Base-by-base conservation (phyloP, 2,888 invertebrate species). In the Scotopteryx bipunctaria region DNA sequence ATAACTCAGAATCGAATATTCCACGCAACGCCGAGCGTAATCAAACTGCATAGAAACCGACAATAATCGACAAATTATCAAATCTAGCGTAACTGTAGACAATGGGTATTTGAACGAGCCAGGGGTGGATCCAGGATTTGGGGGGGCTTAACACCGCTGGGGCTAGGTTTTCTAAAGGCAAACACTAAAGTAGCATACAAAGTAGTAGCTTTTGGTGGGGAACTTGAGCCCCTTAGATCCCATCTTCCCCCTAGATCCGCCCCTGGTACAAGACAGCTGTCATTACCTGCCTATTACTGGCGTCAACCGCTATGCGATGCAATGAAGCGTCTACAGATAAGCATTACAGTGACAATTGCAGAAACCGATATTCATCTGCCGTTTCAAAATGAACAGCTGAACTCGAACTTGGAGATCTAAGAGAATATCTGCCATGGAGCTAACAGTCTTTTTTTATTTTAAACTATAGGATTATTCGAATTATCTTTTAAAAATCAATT, bases 241-340 rank as follows among this genome's bases (percentile, higher is more conserved):
- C n/a, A n/a, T n/a, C n/a, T n/a, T n/a, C n/a, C n/a, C n/a, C n/a
- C n/a, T n/a, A n/a, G n/a, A n/a, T n/a, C n/a, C n/a, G n/a, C n/a
- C n/a, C n/a, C n/a, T n/a, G n/a, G n/a, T n/a, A n/a, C n/a, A n/a
- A n/a, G n/a, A n/a, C n/a, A n/a, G 66, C 65, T 66, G 68, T 72
- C 71, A 67, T 71, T 71, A 65, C 64, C 64, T 60, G 55, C 60
- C 73, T 74, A 77, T 83, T 83, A 76, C 70, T 66, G 71, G 66
- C 76, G 71, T 73, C 78, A 72, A 76, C 65, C 68, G 71, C 66
- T 68, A 75, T 76, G 78, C 73, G 75, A 81, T 52, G 66, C 82
- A 78, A 77, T 81, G 78, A 76, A 82, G 77, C 79, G 79, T 74
- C 64, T 51, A 62, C 45, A 76, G 80, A 83, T 83, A 82, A 80